phyloP scores from a whole-genome alignment of 2,888 invertebrate genomes.

The Hemicrepidius hirtus region DNA sequence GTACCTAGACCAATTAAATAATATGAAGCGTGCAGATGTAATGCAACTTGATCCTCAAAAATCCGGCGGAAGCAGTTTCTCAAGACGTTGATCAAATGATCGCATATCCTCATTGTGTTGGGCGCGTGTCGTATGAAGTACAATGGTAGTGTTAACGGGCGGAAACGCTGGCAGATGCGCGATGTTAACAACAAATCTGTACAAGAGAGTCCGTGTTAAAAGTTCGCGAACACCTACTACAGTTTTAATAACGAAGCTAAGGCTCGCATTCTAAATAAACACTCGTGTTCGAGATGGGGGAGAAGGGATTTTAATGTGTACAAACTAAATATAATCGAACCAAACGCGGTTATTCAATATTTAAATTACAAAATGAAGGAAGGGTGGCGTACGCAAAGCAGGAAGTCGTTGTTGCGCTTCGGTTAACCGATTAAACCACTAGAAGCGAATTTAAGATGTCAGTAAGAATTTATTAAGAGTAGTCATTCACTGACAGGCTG shows the following conservation, averaged over 20 bases:
- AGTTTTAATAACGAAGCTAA: slow-evolving; percentile 54
- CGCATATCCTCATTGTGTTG: slow-evolving; percentile 59
- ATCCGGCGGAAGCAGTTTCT: slow-evolving; percentile 61
- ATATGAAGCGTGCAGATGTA: slow-evolving; percentile 57
- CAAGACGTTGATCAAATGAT: slow-evolving; percentile 58
- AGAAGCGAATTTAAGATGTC: slow-evolving; percentile 57
- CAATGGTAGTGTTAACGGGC: slow-evolving; percentile 51
- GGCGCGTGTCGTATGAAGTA: slow-evolving; percentile 57
- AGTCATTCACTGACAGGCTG: not conserved
- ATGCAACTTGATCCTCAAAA: slow-evolving; percentile 58
- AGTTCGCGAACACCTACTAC: slow-evolving; percentile 56
- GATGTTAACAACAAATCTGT: slow-evolving; percentile 51
- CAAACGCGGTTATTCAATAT: slow-evolving; percentile 60
- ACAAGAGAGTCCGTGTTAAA: slow-evolving; percentile 55
- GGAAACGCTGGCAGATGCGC: slow-evolving; percentile 60
- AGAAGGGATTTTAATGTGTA: slow-evolving; percentile 55
- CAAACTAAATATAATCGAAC: slow-evolving; percentile 57
- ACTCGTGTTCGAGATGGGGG: slow-evolving; percentile 55
- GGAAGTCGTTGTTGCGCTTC: slow-evolving; percentile 57
- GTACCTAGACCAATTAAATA: slow-evolving; percentile 38
- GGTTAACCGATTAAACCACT: slow-evolving; percentile 58
- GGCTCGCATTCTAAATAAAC: slow-evolving; percentile 57
- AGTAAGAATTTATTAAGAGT: slow-evolving; percentile 46
- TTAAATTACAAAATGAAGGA: slow-evolving; percentile 60
- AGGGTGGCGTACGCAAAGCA: slow-evolving; percentile 54